Evolutionary conservation across 2,888 invertebrate species (phyloP), one percentile per base, ranked within the genome.

Genomic region (Agrochola circellaris): DNA sequence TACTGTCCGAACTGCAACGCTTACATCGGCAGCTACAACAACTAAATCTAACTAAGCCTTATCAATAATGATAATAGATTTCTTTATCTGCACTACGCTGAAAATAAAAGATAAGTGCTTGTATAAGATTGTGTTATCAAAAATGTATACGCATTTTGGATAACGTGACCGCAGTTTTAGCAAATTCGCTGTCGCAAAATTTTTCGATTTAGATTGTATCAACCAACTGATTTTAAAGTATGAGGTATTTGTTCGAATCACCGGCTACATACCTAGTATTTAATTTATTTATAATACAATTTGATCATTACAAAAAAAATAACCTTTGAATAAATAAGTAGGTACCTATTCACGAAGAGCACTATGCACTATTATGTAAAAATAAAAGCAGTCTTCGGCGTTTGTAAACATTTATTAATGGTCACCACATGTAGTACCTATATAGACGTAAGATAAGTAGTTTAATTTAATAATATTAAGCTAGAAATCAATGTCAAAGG

Each of bases 11-110:
- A 79, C 60, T 97, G 97, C 86, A 95, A 93, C 78, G 92, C 97
- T 6, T 97, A 94, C 82, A 93, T 97, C 68, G 97, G 97, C 79
- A 95, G 96, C 51, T 97, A 96, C 66, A 78, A 1, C 1, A 66
- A 65, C 42, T 75, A 75, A 80, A 65, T 54, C 51, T 60, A 45
- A 23, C n/a, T 51, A 17, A 67, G 2, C 23, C 2, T 45, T 64
- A 30, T 75, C 64, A 58, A 42, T 51, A 60, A 20, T 58, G 51
- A 68, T 80, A 77, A 38, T 15, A 26, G 51, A 13, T 45, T 68
- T 58, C 23, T 64, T 76, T 56, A 75, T 58, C 48, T 82, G 42
- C 68, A 51, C 26, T 68, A 34, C 26, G 34, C 42, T 51, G 51
- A 68, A 64, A 68, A 68, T 45, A 68, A 23, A 26, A 64, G 64